These are phyloP conservation scores for Oryzias celebensis DNA, from an alignment of 2,113 vertebrate species.

Conservation along the genomic window DNA sequence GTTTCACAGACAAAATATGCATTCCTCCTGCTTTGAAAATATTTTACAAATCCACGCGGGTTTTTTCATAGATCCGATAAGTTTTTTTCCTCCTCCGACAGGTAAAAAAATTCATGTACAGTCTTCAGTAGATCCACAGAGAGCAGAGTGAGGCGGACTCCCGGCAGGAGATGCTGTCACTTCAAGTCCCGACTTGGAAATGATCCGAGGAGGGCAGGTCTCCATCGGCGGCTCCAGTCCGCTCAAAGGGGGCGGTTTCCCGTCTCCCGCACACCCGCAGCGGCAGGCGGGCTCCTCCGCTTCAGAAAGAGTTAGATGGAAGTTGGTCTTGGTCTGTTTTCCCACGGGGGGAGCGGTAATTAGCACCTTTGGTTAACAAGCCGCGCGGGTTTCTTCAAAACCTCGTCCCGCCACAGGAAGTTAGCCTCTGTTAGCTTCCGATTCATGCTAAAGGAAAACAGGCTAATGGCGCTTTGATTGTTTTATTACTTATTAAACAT, in stretches of 20 bases:
- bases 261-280: conserved; percentile 13
- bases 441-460: too few species aligned
- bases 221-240: conserved; percentile 48
- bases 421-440: too few species aligned
- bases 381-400: neutral
- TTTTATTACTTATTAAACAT: too few species aligned
- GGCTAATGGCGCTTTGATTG: too few species aligned
- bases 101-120: conserved; percentile 38
- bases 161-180: conserved; percentile 60
- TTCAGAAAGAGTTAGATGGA: conserved; percentile 15
- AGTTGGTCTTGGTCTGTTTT: conserved; percentile 33
- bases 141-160: conserved; percentile 33
- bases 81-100: conserved; percentile 28
- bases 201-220: conserved; percentile 56
- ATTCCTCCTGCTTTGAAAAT: conserved; percentile 77
- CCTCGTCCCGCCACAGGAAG: too few species aligned
- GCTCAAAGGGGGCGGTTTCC: conserved; percentile 59
- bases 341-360: conserved; percentile 11
- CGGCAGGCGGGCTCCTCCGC: conserved; percentile 8
- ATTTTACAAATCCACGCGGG: conserved; percentile 68
- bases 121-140: conserved; percentile 50
- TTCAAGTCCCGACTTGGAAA: conserved; percentile 55
- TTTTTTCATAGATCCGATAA: conserved; percentile 77
- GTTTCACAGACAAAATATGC: conserved; percentile 74
- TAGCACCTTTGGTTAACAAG: neutral